These are phyloP conservation scores for Lepisosteus osseus DNA, from an alignment of 2,113 vertebrate genomes.

Conservation along the genomic window DNA sequence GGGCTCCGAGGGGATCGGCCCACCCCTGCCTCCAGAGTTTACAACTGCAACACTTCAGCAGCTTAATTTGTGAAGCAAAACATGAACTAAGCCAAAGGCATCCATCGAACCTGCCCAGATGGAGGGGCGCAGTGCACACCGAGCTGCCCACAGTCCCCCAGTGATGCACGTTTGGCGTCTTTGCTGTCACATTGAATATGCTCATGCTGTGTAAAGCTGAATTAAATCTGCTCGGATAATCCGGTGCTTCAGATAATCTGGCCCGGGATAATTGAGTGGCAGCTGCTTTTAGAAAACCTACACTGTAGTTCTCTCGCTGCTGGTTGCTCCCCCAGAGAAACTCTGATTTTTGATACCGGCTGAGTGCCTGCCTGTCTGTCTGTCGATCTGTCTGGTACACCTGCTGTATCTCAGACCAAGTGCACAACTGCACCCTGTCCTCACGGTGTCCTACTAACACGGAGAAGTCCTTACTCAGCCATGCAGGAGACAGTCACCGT, in stretches of 20 bases:
- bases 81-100: no score
- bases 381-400: constrained; percentile 8
- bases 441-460: neutral
- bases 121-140: no score
- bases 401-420: neutral
- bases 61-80: no score
- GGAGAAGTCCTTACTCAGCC: neutral
- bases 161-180: no score
- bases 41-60: no score
- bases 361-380: constrained; percentile 5
- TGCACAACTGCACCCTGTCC: neutral
- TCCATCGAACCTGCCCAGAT: no score
- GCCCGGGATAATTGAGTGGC: constrained; percentile 20
- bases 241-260: constrained; percentile 34
- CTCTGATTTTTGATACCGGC: no score
- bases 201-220: constrained; percentile 17
- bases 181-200: neutral
- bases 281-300: constrained; percentile 13
- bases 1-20: no score
- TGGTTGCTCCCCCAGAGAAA: neutral
- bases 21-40: no score
- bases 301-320: neutral
- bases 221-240: constrained; percentile 29
- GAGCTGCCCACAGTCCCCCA: no score
- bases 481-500: neutral